phyloP scores from a whole-genome alignment of 2,888 invertebrate species.

The Ferrisia virgata region DNA sequence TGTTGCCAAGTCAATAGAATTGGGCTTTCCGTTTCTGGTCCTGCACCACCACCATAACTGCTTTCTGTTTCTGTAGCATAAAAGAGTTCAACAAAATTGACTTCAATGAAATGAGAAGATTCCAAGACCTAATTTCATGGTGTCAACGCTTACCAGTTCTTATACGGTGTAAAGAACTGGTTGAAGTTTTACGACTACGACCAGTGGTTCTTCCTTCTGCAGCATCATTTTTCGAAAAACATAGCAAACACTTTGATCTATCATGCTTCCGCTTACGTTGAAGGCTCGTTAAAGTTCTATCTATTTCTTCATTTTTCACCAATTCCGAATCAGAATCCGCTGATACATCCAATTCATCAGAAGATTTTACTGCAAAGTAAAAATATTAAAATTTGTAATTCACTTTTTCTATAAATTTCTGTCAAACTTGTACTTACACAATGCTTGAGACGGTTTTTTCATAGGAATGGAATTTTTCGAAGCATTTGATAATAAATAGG shows the following conservation, averaged over 20 bases:
- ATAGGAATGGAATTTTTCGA: not conserved
- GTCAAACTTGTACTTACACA: not conserved
- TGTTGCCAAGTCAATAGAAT: slow-evolving; percentile 50
- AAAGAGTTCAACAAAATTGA: not conserved
- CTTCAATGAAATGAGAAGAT: not conserved
- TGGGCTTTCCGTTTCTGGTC: slow-evolving; percentile 50
- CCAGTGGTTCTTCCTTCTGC: slow-evolving; percentile 34
- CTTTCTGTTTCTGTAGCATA: slow-evolving; percentile 51
- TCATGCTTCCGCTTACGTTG: slow-evolving; percentile 48
- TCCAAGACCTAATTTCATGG: not conserved
- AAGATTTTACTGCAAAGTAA: slow-evolving; percentile 6
- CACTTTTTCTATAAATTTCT: no score
- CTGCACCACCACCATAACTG: slow-evolving; percentile 49
- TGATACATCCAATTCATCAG: slow-evolving; percentile 38
- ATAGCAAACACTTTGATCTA: slow-evolving; percentile 48
- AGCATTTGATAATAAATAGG: slow-evolving; percentile 45
- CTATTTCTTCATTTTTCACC: slow-evolving; percentile 33
- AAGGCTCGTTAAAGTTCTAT: not conserved
- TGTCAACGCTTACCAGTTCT: slow-evolving; percentile 50
- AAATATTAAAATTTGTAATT: not conserved
- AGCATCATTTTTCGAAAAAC: slow-evolving; percentile 47
- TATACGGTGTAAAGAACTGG: slow-evolving; percentile 50
- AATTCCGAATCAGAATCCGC: slow-evolving; percentile 48
- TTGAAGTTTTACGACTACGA: slow-evolving; percentile 51
- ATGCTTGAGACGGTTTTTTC: not conserved